Base-by-base conservation (phyloP, 53 echinoderm and acorn worm species). In the Arbacia lixula region DNA sequence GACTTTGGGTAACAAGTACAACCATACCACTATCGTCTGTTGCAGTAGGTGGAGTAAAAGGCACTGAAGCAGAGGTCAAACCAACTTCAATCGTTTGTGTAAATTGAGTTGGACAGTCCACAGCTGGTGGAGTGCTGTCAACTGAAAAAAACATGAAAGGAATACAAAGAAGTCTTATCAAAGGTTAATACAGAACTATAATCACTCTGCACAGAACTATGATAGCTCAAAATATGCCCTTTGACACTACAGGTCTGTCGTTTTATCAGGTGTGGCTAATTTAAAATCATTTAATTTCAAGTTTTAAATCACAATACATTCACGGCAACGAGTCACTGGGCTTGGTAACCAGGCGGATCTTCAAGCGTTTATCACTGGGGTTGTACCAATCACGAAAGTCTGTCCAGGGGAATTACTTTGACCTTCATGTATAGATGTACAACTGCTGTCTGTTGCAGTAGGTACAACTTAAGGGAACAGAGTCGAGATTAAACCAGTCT, bases 371-470 rank as follows among this genome's bases (percentile, higher is more conserved):
- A n/a, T n/a, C n/a, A 66, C 66, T 35, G 22, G 17, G 4, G 66
- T 66, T 33, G 20, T 3, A 17, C 66, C 66, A 36, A 36, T 4
- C n/a, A 8, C 0, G 9, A 66, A 66, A 38, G 2, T 1, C 14
- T 0, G 6, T 14, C 36, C 36, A 10, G 66, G 36, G 17, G 4
- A 1, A 66, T 66, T 35, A 36, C 16, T 66, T 17, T 35, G 36
- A 1, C 5, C 3, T 22, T 20, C n/a, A 26, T 8, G 1, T 12
- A 58, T 53, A 12, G 64, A 21, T 30, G 10, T 28, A 12, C 86
- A 85, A 41, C 81, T 81, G 57, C 82, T 86, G 60, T 92, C 92
- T 3, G 76, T 85, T 49, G 86, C 88, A 38, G 76, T 56, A 16
- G 92, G 88, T 22, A 51, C 84, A 28, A 58, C 28, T 86, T 86